Conservation (phyloP, 2,888 invertebrate species). For the Leucophora obtusa region DNA sequence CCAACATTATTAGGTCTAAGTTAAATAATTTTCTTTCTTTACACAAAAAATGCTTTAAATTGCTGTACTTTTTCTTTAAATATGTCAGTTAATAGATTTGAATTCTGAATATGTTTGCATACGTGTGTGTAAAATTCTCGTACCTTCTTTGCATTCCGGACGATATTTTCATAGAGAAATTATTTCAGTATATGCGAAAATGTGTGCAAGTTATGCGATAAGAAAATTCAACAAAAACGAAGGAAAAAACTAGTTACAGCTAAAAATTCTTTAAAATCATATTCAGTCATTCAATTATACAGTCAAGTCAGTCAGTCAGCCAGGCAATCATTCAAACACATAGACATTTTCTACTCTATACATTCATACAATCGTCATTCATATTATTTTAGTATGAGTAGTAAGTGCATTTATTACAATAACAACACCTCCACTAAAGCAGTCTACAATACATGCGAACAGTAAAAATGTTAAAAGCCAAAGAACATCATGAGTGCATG, state of each 20-base stretch:
- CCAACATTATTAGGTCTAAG: too few relatives aligned
- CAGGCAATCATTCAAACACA: not conserved
- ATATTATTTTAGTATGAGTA: not conserved
- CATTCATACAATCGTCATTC: not conserved
- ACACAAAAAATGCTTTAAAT: too few relatives aligned
- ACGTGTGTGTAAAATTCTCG: conserved; percentile 16
- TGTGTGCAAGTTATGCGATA: conserved; percentile 57
- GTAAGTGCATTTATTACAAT: not conserved
- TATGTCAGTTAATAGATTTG: not conserved
- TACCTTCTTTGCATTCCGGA: conserved; percentile 39
- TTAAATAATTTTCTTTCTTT: too few relatives aligned
- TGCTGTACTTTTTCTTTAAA: not conserved
- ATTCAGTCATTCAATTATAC: conserved; percentile 31
- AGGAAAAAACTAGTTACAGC: conserved; percentile 12
- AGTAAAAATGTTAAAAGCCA: not conserved
- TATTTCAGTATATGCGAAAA: conserved; percentile 20
- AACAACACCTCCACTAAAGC: not conserved
- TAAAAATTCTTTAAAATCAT: conserved; percentile 43
- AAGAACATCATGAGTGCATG: conserved; percentile 19
- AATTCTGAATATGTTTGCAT: not conserved
- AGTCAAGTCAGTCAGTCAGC: conserved; percentile 35
- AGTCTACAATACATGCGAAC: not conserved
- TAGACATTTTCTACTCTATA: not conserved
- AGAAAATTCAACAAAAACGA: conserved; percentile 10
- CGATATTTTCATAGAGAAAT: conserved; percentile 33